These are phyloP conservation scores for Andricus grossulariae DNA, from an alignment of 1,140 invertebrate genomes.

Conservation along the genomic window DNA sequence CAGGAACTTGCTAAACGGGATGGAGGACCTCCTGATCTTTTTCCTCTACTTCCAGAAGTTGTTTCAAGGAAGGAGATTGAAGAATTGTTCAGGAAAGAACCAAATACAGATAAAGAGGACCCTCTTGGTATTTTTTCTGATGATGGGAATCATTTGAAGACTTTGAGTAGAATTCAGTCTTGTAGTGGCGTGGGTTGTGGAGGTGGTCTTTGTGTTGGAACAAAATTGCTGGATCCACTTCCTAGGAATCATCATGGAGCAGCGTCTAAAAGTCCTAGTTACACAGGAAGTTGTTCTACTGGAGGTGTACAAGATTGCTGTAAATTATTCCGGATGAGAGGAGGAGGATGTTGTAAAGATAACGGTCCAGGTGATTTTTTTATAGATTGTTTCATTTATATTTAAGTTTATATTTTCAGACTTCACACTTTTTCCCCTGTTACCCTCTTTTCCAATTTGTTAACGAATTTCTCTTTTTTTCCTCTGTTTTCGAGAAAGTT, in stretches of 20 bases:
- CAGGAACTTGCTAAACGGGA: constrained; percentile 37
- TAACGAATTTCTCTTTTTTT: too few relatives aligned
- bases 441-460: too few relatives aligned
- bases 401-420: neutral
- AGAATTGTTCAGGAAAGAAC: constrained; percentile 2
- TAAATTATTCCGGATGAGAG: constrained; percentile 36
- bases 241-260: neutral
- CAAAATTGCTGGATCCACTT: neutral
- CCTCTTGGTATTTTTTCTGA: constrained; percentile 29
- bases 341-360: constrained; percentile 37
- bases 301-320: neutral
- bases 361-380: constrained; percentile 27
- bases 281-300: neutral
- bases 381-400: neutral
- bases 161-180: neutral
- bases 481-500: too few relatives aligned
- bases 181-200: constrained; percentile 31
- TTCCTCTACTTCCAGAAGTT: neutral
- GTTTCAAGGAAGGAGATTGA: neutral
- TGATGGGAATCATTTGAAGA: neutral
- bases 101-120: constrained; percentile 36
- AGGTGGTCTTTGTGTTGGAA: constrained; percentile 31
- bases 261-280: too few relatives aligned
- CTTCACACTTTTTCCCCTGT: too few relatives aligned
- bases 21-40: constrained; percentile 16